Conservation (phyloP, 1,140 invertebrate species). For the Euwallacea similis region DNA sequence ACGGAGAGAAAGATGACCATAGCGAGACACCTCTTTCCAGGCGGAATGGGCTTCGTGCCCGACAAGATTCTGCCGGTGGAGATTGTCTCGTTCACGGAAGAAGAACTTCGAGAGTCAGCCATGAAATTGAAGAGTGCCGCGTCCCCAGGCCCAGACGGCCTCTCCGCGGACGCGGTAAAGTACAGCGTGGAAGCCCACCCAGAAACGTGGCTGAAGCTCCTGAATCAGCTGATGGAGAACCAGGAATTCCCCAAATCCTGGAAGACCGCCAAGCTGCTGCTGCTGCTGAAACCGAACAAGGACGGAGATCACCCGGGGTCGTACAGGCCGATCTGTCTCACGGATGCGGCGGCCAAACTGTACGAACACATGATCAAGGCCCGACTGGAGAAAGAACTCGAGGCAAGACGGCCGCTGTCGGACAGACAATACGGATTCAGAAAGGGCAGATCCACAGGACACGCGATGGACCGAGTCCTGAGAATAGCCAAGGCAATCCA, state of each 20-base stretch:
- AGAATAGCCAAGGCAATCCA: too few species aligned
- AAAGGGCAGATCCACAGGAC: slow-evolving; percentile 7
- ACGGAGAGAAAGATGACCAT: slow-evolving; percentile 7
- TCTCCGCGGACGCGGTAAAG: slow-evolving; percentile 30
- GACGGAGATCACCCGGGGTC: slow-evolving; percentile 16
- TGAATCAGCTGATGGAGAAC: slow-evolving; percentile 4
- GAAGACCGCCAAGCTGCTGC: slow-evolving; percentile 16
- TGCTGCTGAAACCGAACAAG: slow-evolving; percentile 5
- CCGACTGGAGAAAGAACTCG: slow-evolving; percentile 38
- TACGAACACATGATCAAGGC: slow-evolving; percentile 41
- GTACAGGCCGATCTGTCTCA: slow-evolving; percentile 48
- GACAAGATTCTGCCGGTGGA: neutral
- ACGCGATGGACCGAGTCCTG: too few species aligned
- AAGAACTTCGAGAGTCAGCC: slow-evolving; percentile 28
- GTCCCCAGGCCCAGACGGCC: slow-evolving; percentile 37
- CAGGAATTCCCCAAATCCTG: slow-evolving; percentile 9
- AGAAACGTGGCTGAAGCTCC: neutral
- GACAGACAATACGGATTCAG: slow-evolving; percentile 41
- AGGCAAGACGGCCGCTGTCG: slow-evolving; percentile 22
- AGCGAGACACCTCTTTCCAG: slow-evolving; percentile 24
- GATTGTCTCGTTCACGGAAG: slow-evolving; percentile 16
- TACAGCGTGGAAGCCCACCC: neutral
- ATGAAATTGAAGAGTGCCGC: slow-evolving; percentile 25
- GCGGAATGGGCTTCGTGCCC: neutral
- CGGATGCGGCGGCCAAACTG: slow-evolving; percentile 43